These are phyloP conservation scores for Brachyrhaphis roseni DNA, from an alignment of 2,797 vertebrate species.

Conservation along the genomic window DNA sequence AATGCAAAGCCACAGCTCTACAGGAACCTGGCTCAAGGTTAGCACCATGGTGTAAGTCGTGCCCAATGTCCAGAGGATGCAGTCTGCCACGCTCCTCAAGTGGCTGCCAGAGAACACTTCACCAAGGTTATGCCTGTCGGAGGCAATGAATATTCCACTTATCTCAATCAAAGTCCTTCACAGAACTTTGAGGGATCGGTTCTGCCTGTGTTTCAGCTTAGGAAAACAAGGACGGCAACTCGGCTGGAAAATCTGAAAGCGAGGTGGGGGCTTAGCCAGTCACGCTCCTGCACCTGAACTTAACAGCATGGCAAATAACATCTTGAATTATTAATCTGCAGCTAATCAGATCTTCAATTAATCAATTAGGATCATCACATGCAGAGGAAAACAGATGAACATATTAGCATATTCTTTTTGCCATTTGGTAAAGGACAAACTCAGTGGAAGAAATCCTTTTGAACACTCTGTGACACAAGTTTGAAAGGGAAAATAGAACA, in stretches of 20 bases:
- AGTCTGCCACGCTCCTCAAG: constrained; percentile 62
- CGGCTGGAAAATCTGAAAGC: constrained; percentile 22
- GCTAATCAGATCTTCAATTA: constrained; percentile 78
- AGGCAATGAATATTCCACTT: constrained; percentile 55
- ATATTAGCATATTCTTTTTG: constrained; percentile 73
- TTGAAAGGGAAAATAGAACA: constrained; percentile 31
- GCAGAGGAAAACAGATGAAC: constrained; percentile 69
- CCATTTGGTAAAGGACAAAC: constrained; percentile 41
- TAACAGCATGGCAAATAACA: constrained; percentile 72
- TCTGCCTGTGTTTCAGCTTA: constrained; percentile 39
- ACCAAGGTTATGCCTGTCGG: constrained; percentile 69
- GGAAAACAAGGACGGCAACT: constrained; percentile 46
- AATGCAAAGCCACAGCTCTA: constrained; percentile 53
- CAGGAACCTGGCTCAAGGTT: constrained; percentile 71
- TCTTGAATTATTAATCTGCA: constrained; percentile 70
- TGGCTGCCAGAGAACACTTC: constrained; percentile 62
- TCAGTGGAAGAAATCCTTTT: background rate
- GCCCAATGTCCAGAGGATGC: constrained; percentile 54
- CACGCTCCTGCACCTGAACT: constrained; percentile 39
- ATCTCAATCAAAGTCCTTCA: constrained; percentile 69
- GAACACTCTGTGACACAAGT: background rate
- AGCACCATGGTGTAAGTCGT: constrained; percentile 50
- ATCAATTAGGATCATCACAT: constrained; percentile 75
- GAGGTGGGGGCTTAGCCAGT: constrained; percentile 9
- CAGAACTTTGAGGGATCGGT: constrained; percentile 54